Conservation (phyloP, 2,888 invertebrate genomes). For the Stenodema calcarata region DNA sequence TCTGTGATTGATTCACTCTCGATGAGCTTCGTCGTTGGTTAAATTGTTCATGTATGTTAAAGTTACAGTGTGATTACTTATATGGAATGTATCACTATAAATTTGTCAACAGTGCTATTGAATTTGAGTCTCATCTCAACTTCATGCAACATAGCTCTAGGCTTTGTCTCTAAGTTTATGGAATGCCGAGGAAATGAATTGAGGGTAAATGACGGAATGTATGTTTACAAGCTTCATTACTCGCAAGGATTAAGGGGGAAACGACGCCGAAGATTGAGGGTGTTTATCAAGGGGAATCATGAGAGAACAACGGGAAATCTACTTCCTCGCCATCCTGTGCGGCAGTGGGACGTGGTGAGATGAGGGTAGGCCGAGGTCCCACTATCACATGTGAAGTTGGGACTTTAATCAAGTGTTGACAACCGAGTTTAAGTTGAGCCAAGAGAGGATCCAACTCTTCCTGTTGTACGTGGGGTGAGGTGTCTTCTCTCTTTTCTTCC, state of each 20-base stretch:
- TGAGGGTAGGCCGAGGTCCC: background rate
- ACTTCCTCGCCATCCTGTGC: background rate
- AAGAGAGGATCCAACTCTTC: background rate
- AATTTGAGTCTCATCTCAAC: background rate
- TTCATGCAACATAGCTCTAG: background rate
- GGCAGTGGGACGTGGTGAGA: background rate
- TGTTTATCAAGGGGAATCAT: background rate
- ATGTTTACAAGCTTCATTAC: background rate
- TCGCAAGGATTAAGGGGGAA: background rate
- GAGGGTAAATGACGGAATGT: background rate
- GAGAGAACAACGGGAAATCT: background rate
- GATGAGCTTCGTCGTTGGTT: no score
- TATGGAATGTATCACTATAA: no score
- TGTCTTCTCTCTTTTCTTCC: background rate
- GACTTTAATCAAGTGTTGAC: constrained; percentile 42
- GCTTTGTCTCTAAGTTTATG: background rate
- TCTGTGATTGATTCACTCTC: no score
- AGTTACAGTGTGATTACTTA: no score
- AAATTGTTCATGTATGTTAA: no score
- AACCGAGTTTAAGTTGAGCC: constrained; percentile 28
- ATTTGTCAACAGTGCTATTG: background rate
- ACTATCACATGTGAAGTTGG: constrained; percentile 23
- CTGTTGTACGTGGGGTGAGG: background rate
- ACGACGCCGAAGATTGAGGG: background rate
- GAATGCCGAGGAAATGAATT: background rate